A percentile compares a stretch with the other conserved stretches of the same genome.
Evolutionary conservation across 2,888 invertebrate species (phyloP).

Genomic region (Catocala sponsa): DNA sequence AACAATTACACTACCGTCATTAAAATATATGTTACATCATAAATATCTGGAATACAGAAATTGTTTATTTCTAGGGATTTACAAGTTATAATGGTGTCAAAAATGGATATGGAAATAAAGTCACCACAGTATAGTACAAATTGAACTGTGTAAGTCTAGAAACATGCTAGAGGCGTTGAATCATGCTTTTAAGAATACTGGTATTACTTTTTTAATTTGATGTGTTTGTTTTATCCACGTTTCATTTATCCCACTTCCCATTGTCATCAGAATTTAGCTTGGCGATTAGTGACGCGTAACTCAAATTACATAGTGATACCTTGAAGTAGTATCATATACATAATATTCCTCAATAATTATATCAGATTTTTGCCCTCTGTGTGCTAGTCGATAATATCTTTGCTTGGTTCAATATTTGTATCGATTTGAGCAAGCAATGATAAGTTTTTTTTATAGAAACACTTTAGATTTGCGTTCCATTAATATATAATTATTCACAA

Average conservation of each 20-base stretch:
- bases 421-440: neutral
- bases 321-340: neutral
- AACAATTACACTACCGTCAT: too few species aligned
- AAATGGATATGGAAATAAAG: conserved; percentile 84
- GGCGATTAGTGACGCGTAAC: conserved; percentile 8
- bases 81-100: conserved; percentile 87
- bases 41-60: conserved; percentile 27
- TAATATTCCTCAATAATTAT: too few species aligned
- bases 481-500: neutral
- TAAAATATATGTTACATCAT: neutral
- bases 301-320: neutral
- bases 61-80: conserved; percentile 85
- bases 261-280: conserved; percentile 43
- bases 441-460: neutral
- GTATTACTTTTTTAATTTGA: conserved; percentile 48
- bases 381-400: too few species aligned
- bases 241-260: conserved; percentile 39
- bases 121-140: conserved; percentile 84
- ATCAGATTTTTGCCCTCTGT: too few species aligned
- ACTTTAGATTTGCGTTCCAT: neutral
- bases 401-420: neutral
- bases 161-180: conserved; percentile 50
- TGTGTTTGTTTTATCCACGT: conserved; percentile 56
- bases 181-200: conserved; percentile 66
- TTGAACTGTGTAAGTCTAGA: conserved; percentile 78